These are phyloP conservation scores for Brachyrhaphis roseni DNA, from an alignment of 2,797 vertebrate genomes.

Conservation along the genomic window DNA sequence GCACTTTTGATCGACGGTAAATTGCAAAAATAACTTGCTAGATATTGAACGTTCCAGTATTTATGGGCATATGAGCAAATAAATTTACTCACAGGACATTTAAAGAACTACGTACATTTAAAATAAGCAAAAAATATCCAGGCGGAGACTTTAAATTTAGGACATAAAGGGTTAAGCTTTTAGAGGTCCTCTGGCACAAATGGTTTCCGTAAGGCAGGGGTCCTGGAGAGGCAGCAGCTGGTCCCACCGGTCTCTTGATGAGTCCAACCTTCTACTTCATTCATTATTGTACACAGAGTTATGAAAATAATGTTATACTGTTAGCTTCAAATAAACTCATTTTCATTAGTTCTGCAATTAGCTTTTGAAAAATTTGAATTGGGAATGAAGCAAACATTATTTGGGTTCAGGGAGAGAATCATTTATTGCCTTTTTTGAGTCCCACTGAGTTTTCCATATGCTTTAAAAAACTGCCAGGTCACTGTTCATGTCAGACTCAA, in stretches of 20 bases:
- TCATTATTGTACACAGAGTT: background rate
- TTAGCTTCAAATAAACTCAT: background rate
- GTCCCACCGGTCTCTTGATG: background rate
- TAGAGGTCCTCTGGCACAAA: background rate
- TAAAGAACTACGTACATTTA: too few species aligned
- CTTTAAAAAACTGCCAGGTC: background rate
- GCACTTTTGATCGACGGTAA: too few species aligned
- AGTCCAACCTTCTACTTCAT: background rate
- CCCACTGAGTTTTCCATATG: background rate
- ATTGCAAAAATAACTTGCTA: too few species aligned
- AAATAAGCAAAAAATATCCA: too few species aligned
- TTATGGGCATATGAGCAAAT: too few species aligned
- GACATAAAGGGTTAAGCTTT: background rate
- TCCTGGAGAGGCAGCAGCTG: background rate
- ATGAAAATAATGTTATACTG: background rate
- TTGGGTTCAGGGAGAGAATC: background rate
- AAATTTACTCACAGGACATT: too few species aligned
- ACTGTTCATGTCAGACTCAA: slow-evolving; percentile 7
- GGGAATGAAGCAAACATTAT: background rate
- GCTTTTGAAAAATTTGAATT: background rate
- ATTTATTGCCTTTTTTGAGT: background rate
- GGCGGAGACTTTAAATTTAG: too few species aligned
- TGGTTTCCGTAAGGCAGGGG: too few species aligned
- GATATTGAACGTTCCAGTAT: too few species aligned
- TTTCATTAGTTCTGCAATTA: background rate